Percentiles rank a stretch among this genome's conserved stretches.
Evolutionary conservation across 2,113 vertebrate genomes (phyloP).

Genomic region (Todiramphus chloris): DNA sequence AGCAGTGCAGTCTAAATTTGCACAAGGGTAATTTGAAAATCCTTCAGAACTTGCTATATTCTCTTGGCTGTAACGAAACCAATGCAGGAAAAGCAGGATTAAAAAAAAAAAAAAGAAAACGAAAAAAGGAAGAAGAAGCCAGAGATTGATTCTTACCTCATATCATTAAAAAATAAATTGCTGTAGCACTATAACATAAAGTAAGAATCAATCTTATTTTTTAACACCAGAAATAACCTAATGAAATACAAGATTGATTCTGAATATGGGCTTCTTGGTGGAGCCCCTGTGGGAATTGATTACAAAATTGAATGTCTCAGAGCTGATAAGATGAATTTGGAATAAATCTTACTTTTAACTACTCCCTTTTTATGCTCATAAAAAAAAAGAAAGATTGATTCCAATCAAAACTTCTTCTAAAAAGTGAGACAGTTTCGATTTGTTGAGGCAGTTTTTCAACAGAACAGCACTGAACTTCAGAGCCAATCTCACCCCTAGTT

Average conservation of each 20-base stretch:
- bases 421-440: conserved; percentile 67
- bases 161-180: conserved; percentile 78
- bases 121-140: neutral
- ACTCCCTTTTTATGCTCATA: conserved; percentile 71
- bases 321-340: conserved; percentile 76
- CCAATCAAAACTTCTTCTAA: conserved; percentile 74
- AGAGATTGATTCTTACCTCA: conserved; percentile 76
- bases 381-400: conserved; percentile 71
- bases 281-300: conserved; percentile 72
- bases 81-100: conserved; percentile 25
- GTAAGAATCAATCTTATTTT: conserved; percentile 78
- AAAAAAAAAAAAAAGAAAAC: neutral
- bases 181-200: conserved; percentile 73
- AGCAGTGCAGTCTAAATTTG: neutral
- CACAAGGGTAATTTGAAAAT: conserved; percentile 26
- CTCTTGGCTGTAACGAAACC: neutral
- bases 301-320: conserved; percentile 75
- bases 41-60: conserved; percentile 28
- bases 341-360: conserved; percentile 78
- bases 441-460: conserved; percentile 62
- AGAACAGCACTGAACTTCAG: conserved; percentile 58
- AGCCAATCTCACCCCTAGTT: conserved; percentile 60
- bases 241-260: conserved; percentile 77
- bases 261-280: conserved; percentile 74
- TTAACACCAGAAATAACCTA: conserved; percentile 77